Conservation (phyloP, 2,113 vertebrate species). For the Turnix velox region DNA sequence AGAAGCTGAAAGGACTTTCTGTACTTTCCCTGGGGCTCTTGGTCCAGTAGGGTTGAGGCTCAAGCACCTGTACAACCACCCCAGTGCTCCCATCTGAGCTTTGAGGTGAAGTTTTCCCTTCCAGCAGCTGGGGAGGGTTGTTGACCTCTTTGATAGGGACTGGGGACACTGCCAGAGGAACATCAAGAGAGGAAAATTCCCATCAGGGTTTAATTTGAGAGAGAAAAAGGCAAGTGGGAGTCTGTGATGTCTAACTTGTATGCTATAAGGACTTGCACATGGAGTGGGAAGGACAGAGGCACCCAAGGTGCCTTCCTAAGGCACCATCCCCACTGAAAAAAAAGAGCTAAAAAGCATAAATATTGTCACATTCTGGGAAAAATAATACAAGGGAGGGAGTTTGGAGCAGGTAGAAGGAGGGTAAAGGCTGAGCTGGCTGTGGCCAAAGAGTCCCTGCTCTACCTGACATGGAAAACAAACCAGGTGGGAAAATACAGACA, state of each 20-base stretch:
- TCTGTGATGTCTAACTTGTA: neutral
- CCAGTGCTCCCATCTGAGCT: neutral
- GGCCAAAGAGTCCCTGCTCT: constrained; percentile 25
- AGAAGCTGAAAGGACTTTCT: neutral
- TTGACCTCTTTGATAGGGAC: constrained; percentile 19
- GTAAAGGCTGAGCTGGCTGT: neutral
- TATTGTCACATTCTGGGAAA: neutral
- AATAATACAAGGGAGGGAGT: neutral
- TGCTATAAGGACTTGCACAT: neutral
- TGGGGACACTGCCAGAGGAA: constrained; percentile 33
- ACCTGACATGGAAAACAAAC: constrained; percentile 60
- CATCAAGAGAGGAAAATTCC: constrained; percentile 29
- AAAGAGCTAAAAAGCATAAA: rapidly evolving
- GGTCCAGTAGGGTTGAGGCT: neutral
- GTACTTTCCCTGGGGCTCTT: neutral
- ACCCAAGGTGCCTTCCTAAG: too few relatives aligned
- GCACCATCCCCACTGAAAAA: neutral
- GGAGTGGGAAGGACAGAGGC: too few relatives aligned
- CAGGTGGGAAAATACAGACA: constrained; percentile 32
- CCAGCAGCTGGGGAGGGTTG: constrained; percentile 16
- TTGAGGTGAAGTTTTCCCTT: neutral
- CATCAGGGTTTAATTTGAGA: constrained; percentile 6
- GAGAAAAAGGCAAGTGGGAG: neutral
- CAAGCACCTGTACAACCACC: constrained; percentile 26
- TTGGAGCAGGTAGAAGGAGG: neutral